Conservation (phyloP, 2,888 invertebrate genomes). For the Platynereis dumerilii region DNA sequence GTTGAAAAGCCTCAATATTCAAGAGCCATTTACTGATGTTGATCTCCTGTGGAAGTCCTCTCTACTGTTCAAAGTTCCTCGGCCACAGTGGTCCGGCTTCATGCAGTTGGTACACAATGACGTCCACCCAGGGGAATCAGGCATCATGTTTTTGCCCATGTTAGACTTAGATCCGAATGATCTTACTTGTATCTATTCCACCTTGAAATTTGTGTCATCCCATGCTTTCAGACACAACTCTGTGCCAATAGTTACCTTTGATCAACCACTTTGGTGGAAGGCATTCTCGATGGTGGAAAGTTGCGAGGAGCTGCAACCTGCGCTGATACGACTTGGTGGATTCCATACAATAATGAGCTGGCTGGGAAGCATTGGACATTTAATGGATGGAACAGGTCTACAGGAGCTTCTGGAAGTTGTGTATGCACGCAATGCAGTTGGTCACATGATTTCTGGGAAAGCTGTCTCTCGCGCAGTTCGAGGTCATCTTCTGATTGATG, state of each 20-base stretch:
- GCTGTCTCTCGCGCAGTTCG: conserved; percentile 21
- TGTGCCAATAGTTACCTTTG: conserved; percentile 3
- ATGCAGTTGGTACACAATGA: no score
- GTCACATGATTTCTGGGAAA: conserved; percentile 45
- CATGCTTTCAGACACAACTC: neutral
- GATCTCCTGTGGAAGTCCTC: no score
- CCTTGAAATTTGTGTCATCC: neutral
- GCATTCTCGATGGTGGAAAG: conserved; percentile 26
- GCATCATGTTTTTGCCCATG: no score
- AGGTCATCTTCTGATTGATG: neutral
- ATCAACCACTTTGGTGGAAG: conserved; percentile 30
- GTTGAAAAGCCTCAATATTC: no score
- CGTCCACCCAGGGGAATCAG: no score
- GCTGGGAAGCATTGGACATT: conserved; percentile 41
- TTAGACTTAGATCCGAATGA: no score
- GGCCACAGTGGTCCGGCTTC: no score
- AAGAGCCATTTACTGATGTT: no score
- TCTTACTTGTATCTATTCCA: no score
- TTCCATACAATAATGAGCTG: conserved; percentile 43
- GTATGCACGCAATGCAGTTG: conserved; percentile 41
- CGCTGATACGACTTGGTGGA: conserved; percentile 35
- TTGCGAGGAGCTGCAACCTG: conserved; percentile 23
- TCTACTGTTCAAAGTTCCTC: no score
- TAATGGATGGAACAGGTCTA: conserved; percentile 41
- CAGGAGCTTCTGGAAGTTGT: conserved; percentile 40